Percentiles rank a stretch among this genome's conserved stretches.
These are phyloP conservation scores for Tokudaia tokunoshimensis DNA, from an alignment of 2,797 vertebrate species.

Conservation along the genomic window DNA sequence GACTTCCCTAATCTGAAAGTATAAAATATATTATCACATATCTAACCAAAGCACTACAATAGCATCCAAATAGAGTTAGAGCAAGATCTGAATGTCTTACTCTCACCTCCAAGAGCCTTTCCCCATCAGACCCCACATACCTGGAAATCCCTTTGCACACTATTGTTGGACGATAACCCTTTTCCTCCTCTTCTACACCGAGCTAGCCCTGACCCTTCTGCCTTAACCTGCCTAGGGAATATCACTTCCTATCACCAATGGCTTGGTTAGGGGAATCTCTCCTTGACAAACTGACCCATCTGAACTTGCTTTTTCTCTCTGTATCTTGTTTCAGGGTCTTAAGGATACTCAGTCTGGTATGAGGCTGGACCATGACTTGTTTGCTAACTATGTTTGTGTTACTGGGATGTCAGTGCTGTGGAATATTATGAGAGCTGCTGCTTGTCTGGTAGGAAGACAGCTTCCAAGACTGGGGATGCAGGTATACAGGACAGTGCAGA, in stretches of 20 bases:
- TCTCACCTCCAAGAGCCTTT: background rate
- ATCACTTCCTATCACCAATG: background rate
- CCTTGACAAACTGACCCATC: background rate
- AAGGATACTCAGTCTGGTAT: background rate
- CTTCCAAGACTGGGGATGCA: background rate
- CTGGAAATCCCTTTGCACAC: background rate
- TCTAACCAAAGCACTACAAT: background rate
- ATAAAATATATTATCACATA: background rate
- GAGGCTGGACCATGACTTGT: background rate
- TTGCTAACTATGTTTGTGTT: background rate
- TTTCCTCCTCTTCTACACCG: background rate
- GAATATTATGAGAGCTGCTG: background rate
- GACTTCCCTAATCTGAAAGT: background rate
- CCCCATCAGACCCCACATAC: accelerated
- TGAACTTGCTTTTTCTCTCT: background rate
- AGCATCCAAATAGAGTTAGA: background rate
- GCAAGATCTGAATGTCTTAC: slow-evolving; percentile 5
- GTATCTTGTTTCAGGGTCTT: background rate
- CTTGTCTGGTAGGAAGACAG: background rate
- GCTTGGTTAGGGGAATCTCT: background rate
- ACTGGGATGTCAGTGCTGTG: background rate
- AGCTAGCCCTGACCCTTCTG: background rate
- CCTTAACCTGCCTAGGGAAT: background rate
- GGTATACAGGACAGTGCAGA: too few relatives aligned
- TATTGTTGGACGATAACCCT: background rate